Percentiles rank a stretch among this genome's conserved stretches.
Conservation (phyloP, 2,888 invertebrate genomes). For the Bruchidius siliquastri region DNA sequence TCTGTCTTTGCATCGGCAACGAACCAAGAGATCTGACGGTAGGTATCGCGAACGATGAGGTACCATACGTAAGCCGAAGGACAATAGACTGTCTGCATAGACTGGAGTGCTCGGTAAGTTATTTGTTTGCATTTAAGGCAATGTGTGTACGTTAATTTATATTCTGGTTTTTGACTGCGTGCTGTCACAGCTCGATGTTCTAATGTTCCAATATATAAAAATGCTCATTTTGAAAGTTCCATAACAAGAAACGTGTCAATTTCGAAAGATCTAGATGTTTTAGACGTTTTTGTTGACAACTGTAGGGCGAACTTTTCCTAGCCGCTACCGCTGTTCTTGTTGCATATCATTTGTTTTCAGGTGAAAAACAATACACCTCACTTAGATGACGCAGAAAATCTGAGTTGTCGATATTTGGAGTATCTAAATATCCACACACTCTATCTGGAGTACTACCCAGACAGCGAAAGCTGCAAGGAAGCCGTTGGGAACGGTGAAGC, state of each 20-base stretch:
- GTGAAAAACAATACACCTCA: conserved; percentile 41
- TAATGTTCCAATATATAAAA: no score
- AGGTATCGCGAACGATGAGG: conserved; percentile 73
- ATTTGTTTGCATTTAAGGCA: no score
- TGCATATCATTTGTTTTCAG: conserved; percentile 28
- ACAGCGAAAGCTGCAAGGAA: conserved; percentile 60
- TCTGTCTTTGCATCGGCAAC: conserved; percentile 86
- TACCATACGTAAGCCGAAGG: conserved; percentile 32
- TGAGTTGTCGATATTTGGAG: conserved; percentile 66
- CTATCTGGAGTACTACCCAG: conserved; percentile 63
- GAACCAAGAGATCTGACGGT: conserved; percentile 78
- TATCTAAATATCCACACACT: conserved; percentile 54
- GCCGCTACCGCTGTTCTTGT: no score
- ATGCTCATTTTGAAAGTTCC: no score
- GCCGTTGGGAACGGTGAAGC: conserved; percentile 74
- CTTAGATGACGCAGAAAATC: conserved; percentile 43
- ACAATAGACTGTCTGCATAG: background rate
- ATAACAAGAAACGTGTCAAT: no score
- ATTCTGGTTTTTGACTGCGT: no score
- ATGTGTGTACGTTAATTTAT: no score
- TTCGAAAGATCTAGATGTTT: no score
- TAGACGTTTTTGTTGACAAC: no score
- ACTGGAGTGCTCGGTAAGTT: background rate
- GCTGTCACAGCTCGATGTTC: no score
- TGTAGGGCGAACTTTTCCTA: no score